phyloP scores from a whole-genome alignment of 1,140 invertebrate species.

The Leptinotarsa defecta region DNA sequence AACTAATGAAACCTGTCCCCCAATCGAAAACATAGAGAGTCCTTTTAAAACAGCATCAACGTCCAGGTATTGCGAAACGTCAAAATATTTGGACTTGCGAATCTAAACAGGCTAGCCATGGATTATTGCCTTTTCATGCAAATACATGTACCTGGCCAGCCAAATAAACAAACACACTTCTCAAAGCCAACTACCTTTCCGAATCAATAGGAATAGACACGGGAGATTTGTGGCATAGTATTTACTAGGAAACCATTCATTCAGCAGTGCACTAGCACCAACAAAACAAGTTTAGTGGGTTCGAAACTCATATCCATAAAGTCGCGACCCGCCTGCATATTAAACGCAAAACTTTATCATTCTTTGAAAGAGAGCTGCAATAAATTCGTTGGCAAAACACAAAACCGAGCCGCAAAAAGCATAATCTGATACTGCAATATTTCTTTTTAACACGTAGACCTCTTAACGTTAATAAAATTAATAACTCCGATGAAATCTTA shows the following conservation, averaged over 20 bases:
- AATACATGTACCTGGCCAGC: constrained; percentile 11
- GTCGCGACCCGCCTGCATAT: constrained; percentile 15
- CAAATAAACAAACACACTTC: constrained; percentile 1
- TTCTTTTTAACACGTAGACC: constrained; percentile 30
- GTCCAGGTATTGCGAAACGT: not conserved
- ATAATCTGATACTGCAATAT: constrained; percentile 30
- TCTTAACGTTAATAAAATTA: constrained; percentile 29
- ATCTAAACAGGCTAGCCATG: not conserved
- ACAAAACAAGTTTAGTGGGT: constrained; percentile 28
- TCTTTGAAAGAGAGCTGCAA: constrained; percentile 23
- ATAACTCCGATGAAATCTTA: constrained; percentile 30
- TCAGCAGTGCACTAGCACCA: not conserved
- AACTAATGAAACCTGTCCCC: too few relatives aligned
- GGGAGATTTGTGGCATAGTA: constrained; percentile 13
- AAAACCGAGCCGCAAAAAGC: constrained; percentile 25
- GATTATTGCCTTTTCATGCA: constrained; percentile 21
- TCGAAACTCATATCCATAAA: constrained; percentile 15
- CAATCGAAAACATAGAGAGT: too few relatives aligned
- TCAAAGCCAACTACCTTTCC: constrained; percentile 17
- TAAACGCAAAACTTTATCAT: constrained; percentile 23
- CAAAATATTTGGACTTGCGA: not conserved
- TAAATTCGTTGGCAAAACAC: constrained; percentile 19
- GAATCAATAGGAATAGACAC: constrained; percentile 1
- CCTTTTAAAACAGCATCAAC: too few relatives aligned
- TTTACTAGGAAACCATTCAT: constrained; percentile 16